Evolutionary conservation across 1,140 invertebrate species (phyloP), one percentile per base, ranked within the genome.

Genomic region (Platorchestia sp.): DNA sequence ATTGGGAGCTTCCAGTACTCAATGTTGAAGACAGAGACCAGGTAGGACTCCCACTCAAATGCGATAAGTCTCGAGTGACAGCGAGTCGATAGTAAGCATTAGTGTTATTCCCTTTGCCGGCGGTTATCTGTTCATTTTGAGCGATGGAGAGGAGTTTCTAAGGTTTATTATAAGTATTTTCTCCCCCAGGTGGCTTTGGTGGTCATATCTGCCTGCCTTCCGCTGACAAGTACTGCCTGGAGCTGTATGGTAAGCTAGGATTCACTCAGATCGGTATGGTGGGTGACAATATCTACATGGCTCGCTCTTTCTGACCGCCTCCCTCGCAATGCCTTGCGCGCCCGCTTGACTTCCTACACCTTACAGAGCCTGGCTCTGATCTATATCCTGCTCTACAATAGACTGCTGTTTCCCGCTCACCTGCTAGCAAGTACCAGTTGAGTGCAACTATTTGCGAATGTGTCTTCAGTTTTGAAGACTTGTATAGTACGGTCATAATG

Each of bases 101-200:
- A 86, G 14, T 75, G 53, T 36, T 75, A 36, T 36, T 75, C 53
- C 53, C 36, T 86, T 86, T 86, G 36, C 6, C 7, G 7, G 36
- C 7, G 7, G 41, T 86, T 7, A 14, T 14, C 7, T 7, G 6
- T 86, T 86, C 36, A 7, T 14, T 5, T n/a, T n/a, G n/a, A n/a
- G n/a, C n/a, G n/a, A n/a, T n/a, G n/a, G n/a, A n/a, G n/a, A n/a
- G n/a, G n/a, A n/a, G n/a, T n/a, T 36, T 41, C 86, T 86, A n/a
- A 41, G 36, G 41, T 14, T 42, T 89, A 89, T 16, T 89, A 16
- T 14, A 89, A 16, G n/a, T 14, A 6, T 86, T 36, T 44, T 44
- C 42, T 89, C 87, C 41, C 41, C 3, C 75, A 53, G 95, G 95
- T 86, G 53, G 95, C n/a, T 95, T 95, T 45, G 95, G 95, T 44